phyloP scores from a whole-genome alignment of 2,113 vertebrate genomes.

The Syngnathus floridae region DNA sequence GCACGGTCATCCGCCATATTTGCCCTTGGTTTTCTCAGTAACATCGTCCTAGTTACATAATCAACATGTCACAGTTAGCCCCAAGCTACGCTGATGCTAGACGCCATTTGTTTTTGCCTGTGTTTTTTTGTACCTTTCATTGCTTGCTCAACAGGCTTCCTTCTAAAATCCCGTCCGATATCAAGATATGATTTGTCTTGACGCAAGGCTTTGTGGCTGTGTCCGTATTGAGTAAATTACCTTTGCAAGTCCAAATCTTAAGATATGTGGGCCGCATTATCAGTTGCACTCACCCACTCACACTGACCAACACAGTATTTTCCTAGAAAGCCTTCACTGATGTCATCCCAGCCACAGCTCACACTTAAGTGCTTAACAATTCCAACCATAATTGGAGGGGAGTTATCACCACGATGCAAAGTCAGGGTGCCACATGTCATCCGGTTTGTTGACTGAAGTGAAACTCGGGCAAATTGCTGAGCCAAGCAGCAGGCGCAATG shows the following conservation, averaged over 20 bases:
- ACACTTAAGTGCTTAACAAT: constrained; percentile 38
- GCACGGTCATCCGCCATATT: neutral
- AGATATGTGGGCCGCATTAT: neutral
- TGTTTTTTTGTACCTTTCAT: no score
- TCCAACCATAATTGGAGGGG: constrained; percentile 42
- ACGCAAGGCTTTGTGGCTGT: neutral
- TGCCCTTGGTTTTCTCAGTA: neutral
- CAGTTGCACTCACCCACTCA: neutral
- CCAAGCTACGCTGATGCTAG: neutral
- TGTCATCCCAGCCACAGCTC: constrained; percentile 7
- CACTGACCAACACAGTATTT: neutral
- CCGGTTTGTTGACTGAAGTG: constrained; percentile 50
- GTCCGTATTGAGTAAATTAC: neutral
- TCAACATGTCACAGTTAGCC: neutral
- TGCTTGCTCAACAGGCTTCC: neutral
- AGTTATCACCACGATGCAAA: constrained; percentile 50
- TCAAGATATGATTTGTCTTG: neutral
- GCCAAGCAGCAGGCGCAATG: constrained; percentile 20
- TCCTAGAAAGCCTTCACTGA: neutral
- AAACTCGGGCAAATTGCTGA: constrained; percentile 44
- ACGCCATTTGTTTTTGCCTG: no score
- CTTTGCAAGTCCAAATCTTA: neutral
- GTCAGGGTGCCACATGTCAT: constrained; percentile 48
- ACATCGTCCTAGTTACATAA: neutral
- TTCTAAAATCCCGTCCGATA: neutral